Base-by-base conservation (phyloP, 2,113 vertebrate species). In the Zosterops japonicus region DNA sequence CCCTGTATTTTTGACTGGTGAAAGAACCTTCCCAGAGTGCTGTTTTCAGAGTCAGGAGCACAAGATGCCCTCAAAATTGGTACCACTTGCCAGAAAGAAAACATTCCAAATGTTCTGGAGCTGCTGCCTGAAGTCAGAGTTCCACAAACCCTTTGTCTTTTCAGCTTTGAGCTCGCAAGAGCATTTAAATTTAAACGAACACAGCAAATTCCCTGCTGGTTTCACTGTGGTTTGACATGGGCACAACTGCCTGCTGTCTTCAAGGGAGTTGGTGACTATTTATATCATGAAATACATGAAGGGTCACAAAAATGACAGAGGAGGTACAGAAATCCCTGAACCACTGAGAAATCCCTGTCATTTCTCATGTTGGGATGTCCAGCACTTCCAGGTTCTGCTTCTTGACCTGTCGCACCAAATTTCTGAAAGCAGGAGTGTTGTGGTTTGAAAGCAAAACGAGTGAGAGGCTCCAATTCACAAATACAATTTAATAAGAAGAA, bases 281-380 rank as follows among this genome's bases (percentile, higher is more conserved):
- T 83, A 5, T 33, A 11, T 20, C 23, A 50, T 44, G 21, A 91
- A 69, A 46, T 44, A 36, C 4, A 16, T 7, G 23, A 81, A 42
- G 2, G 12, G 8, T 39, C 57, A 61, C 41, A 44, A 57, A 83
- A 83, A 64, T 41, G 15, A 19, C 28, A 42, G 53, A 16, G 41
- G 44, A 56, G 22, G 15, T 19, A 31, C 12, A 41, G 81, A 53
- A 60, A 64, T 36, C 64, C 25, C n/a, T n/a, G n/a, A 53, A 33
- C 21, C 11, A 4, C 19, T 27, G 57, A 53, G 63, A 41, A 72
- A 41, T 0, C 0, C 7, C 39, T 52, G 24, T 3, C 5, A 5
- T 59, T 69, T 44, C 41, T 59, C 19, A 2, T 0, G 1, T 14
- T 5, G 23, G 18, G 52, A 12, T 28, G n/a, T 7, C 31, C 53